These are phyloP conservation scores for Carollia perspicillata DNA, from an alignment of 2,113 vertebrate genomes.

Conservation along the genomic window DNA sequence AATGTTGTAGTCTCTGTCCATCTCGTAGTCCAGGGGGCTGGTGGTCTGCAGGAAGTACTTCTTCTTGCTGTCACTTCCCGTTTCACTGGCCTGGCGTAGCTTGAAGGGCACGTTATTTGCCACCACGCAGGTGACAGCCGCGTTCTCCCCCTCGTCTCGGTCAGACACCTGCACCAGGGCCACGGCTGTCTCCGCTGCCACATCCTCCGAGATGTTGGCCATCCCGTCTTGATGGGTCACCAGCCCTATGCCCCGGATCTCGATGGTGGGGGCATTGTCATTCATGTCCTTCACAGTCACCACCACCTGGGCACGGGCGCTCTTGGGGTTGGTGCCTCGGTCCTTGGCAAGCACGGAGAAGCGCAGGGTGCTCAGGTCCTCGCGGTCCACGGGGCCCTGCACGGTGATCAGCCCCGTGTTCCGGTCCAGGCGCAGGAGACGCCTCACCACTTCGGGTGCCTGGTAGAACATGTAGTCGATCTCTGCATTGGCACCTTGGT, in stretches of 20 bases:
- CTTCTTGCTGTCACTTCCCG: slow-evolving; percentile 93
- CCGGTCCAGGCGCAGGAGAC: slow-evolving; percentile 92
- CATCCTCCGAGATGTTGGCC: slow-evolving; percentile 97
- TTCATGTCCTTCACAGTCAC: slow-evolving; percentile 94
- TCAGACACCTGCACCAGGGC: slow-evolving; percentile 97
- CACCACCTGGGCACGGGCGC: slow-evolving; percentile 89
- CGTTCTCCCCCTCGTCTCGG: slow-evolving; percentile 95
- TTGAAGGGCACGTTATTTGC: slow-evolving; percentile 96
- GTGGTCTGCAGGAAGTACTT: slow-evolving; percentile 98
- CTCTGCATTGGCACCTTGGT: slow-evolving; percentile 91
- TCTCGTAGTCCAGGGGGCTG: slow-evolving; percentile 92
- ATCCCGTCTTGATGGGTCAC: slow-evolving; percentile 94
- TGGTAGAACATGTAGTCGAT: slow-evolving; percentile 96
- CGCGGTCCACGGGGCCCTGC: slow-evolving; percentile 93
- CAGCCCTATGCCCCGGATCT: slow-evolving; percentile 94
- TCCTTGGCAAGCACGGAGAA: slow-evolving; percentile 95
- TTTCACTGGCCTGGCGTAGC: slow-evolving; percentile 92
- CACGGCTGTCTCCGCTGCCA: slow-evolving; percentile 93
- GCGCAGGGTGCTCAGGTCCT: slow-evolving; percentile 91
- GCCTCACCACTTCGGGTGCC: slow-evolving; percentile 87
- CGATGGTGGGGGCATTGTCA: slow-evolving; percentile 92
- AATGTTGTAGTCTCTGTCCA: slow-evolving; percentile 92
- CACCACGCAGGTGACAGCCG: slow-evolving; percentile 95
- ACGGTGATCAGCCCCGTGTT: slow-evolving; percentile 93
- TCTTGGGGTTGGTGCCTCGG: slow-evolving; percentile 92